These are phyloP conservation scores for Hyla sarda DNA, from an alignment of 2,113 vertebrate genomes.

Conservation along the genomic window DNA sequence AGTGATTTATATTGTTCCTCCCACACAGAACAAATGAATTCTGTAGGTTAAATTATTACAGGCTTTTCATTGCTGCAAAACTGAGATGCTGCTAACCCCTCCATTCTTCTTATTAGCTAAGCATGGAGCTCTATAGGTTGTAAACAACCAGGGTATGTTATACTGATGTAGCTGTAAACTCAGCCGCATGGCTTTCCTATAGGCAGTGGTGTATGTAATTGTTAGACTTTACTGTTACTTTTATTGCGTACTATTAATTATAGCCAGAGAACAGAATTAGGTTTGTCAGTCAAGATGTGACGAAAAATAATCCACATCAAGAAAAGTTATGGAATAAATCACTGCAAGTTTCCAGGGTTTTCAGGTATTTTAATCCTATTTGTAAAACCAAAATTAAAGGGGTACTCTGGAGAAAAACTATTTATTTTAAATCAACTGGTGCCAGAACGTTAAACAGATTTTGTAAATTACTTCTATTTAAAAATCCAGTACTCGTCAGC, in stretches of 20 bases:
- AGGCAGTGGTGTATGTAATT: neutral
- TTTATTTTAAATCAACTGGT: too few relatives aligned
- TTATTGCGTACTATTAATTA: neutral
- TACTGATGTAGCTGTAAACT: neutral
- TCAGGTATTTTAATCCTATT: too few relatives aligned
- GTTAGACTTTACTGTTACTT: too few relatives aligned
- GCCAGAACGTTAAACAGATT: too few relatives aligned
- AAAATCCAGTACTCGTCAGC: too few relatives aligned
- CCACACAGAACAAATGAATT: conserved; percentile 99
- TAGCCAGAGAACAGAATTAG: neutral
- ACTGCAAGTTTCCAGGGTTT: too few relatives aligned
- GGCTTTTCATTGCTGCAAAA: conserved; percentile 96
- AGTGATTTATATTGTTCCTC: conserved; percentile 99
- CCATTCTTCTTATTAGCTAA: conserved; percentile 93
- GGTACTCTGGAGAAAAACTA: too few relatives aligned
- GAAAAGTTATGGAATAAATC: neutral
- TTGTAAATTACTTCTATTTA: too few relatives aligned
- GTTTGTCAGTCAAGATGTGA: neutral
- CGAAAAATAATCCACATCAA: neutral
- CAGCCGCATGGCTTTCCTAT: too few relatives aligned
- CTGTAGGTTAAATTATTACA: conserved; percentile 99
- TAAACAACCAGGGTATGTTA: neutral
- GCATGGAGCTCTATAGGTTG: conserved; percentile 68
- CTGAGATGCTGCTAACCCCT: conserved; percentile 94
- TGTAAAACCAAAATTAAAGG: neutral